Base-by-base conservation (phyloP, 2,797 vertebrate genomes). In the Alectoris magna region DNA sequence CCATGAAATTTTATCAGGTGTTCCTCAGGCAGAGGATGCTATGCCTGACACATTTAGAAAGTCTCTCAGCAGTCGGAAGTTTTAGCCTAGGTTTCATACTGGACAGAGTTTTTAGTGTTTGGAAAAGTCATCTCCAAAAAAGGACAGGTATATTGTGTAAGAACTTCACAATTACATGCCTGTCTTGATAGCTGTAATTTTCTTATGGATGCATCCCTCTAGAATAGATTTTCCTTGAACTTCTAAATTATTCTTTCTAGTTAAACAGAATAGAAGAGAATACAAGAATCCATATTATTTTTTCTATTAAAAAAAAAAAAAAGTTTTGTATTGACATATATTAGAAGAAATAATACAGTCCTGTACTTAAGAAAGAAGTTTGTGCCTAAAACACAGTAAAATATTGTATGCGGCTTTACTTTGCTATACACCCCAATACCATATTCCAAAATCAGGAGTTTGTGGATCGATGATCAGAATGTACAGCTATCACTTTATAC, bases 301-400 rank as follows among this genome's bases (percentile, higher is more conserved):
- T 72, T 38, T 86, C 8, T 62, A 44, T 63, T 62, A 77, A 95
- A 82, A 95, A 75, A 75, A 67, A 82, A 96, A 82, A 95, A 75
- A 73, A 43, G 38, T 39, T 39, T 39, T 39, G 39, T 41, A 49
- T 6, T 58, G 64, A 46, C 34, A 44, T 18, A 0, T n/a, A 44
- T 68, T 80, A 44, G 48, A 81, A 91, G 10, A 53, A 68, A 84
- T 92, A 80, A 72, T 71, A 38, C 6, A 73, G 10, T 14, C 71
- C 14, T 8, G 6, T 74, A 63, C 36, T 75, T 86, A 79, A 3
- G 55, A 31, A 64, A 72, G 22, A 82, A 83, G 76, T 75, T 75
- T 59, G 56, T 87, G 38, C 38, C 59, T 75, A 36, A 44, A 18
- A 59, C 29, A n/a, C 5, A 67, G 15, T 64, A 87, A 84, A 56